Conservation (phyloP, 1,140 invertebrate species). For the Idris sp. region DNA sequence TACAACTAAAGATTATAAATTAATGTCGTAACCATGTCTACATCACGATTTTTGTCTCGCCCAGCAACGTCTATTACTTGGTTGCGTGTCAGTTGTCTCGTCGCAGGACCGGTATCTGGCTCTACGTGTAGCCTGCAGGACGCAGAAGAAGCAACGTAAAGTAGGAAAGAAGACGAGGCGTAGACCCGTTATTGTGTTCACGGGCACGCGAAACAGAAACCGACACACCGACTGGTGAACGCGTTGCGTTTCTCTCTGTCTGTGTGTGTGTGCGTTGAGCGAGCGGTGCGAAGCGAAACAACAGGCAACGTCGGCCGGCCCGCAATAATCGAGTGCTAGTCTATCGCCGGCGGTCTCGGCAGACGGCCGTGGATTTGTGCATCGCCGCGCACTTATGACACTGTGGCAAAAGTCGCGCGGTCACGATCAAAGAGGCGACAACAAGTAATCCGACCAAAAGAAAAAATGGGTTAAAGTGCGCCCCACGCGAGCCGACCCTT, state of each 20-base stretch:
- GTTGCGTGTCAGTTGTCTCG: slow-evolving; percentile 7
- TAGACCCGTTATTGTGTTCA: slow-evolving; percentile 36
- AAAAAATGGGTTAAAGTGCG: neutral
- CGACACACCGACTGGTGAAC: slow-evolving; percentile 12
- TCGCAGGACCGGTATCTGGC: slow-evolving; percentile 7
- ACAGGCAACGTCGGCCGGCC: slow-evolving; percentile 29
- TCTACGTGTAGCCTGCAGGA: neutral
- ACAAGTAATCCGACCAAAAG: too few relatives aligned
- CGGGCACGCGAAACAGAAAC: slow-evolving; percentile 40
- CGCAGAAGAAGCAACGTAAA: neutral
- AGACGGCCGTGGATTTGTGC: slow-evolving; percentile 31
- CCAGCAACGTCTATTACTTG: too few relatives aligned
- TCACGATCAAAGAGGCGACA: neutral
- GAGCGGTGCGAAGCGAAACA: slow-evolving; percentile 31
- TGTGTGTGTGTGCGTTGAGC: too few relatives aligned
- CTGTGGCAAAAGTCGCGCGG: neutral
- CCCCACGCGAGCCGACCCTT: too few relatives aligned
- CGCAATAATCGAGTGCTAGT: slow-evolving; percentile 45
- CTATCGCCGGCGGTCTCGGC: slow-evolving; percentile 58
- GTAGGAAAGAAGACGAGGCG: slow-evolving; percentile 39
- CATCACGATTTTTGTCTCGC: too few relatives aligned
- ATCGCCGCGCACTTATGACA: slow-evolving; percentile 2
- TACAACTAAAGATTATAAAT: too few relatives aligned
- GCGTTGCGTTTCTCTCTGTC: slow-evolving; percentile 34
- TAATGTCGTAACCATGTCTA: too few relatives aligned